Evolutionary conservation across 2,888 invertebrate species (phyloP).

Genomic region (Harpalus rufipes): DNA sequence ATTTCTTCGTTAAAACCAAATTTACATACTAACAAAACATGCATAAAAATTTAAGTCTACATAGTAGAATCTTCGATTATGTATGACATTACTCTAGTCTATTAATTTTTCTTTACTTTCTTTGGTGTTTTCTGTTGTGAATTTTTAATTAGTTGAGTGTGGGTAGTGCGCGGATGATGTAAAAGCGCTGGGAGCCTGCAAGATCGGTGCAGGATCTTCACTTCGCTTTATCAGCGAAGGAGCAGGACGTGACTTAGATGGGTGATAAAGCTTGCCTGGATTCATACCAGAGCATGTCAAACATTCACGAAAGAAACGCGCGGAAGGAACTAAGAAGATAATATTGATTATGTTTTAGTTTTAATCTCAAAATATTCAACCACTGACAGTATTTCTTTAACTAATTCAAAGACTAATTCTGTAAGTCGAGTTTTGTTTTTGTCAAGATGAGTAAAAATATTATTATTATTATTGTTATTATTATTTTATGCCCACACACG

Average conservation of each 20-base stretch:
- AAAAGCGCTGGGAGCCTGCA: slow-evolving; percentile 3
- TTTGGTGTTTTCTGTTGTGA: background rate
- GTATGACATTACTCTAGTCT: background rate
- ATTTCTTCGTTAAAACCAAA: too few relatives aligned
- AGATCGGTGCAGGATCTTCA: slow-evolving; percentile 42
- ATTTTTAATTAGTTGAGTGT: background rate
- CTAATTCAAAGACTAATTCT: too few relatives aligned
- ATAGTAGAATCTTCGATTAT: too few relatives aligned
- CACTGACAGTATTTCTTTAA: too few relatives aligned
- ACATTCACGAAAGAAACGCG: background rate
- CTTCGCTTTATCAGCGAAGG: slow-evolving; percentile 44
- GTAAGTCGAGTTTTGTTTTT: too few relatives aligned
- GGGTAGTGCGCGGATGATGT: slow-evolving; percentile 4
- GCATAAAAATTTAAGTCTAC: too few relatives aligned
- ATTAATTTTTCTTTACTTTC: background rate
- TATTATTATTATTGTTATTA: too few relatives aligned
- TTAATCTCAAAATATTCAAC: background rate
- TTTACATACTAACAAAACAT: too few relatives aligned
- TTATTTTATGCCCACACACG: too few relatives aligned
- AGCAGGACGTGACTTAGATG: slow-evolving; percentile 47
- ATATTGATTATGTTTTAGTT: background rate
- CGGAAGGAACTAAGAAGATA: background rate
- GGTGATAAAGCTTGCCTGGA: slow-evolving; percentile 40
- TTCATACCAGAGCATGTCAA: background rate
- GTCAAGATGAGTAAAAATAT: too few relatives aligned